Evolutionary conservation across 2,113 vertebrate species (phyloP).

Genomic region (Caranx melampygus): DNA sequence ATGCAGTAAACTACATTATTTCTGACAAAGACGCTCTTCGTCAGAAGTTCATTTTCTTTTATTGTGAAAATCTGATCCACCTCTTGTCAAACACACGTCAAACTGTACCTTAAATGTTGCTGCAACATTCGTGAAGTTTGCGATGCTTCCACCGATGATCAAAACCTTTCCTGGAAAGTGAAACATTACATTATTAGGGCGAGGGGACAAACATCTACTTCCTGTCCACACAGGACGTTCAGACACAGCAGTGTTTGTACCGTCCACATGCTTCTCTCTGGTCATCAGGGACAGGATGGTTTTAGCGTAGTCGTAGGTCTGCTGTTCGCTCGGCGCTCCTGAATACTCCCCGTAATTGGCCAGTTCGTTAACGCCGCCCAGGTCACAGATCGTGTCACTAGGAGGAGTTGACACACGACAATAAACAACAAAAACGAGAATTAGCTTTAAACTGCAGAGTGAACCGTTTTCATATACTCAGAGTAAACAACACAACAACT

Average conservation of each 20-base stretch:
- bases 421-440: neutral
- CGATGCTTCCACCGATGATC: constrained; percentile 98
- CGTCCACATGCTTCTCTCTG: constrained; percentile 92
- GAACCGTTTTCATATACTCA: neutral
- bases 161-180: constrained; percentile 91
- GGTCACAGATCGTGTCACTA: constrained; percentile 98
- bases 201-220: neutral
- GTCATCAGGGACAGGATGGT: constrained; percentile 99
- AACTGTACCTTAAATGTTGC: constrained; percentile 94
- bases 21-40: too few species aligned
- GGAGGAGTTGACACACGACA: constrained; percentile 1
- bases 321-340: constrained; percentile 96
- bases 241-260: constrained; percentile 72
- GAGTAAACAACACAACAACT: constrained; percentile 33
- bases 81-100: neutral
- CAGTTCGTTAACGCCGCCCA: constrained; percentile 95
- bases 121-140: constrained; percentile 98
- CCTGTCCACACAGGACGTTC: neutral
- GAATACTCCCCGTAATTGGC: constrained; percentile 99
- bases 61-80: too few species aligned
- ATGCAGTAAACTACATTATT: too few species aligned
- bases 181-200: neutral
- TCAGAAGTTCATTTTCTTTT: too few species aligned
- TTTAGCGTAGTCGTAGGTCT: constrained; percentile 99
- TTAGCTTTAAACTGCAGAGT: neutral